Base-by-base conservation (phyloP, 2,888 invertebrate species). In the Synergus umbraculus region DNA sequence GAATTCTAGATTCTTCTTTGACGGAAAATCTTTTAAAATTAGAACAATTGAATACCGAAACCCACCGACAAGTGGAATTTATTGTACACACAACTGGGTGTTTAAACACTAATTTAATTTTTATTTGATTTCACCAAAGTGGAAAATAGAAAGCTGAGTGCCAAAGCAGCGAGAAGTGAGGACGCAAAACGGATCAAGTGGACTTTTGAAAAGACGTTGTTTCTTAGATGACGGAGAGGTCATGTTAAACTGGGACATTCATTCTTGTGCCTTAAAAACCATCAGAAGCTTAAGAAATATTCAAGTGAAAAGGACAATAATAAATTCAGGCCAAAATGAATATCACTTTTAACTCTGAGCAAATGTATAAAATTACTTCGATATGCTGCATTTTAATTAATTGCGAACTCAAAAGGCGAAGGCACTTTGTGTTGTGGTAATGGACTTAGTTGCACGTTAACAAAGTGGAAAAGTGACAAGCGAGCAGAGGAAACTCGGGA, bases 151-250 rank as follows among this genome's bases (percentile, higher is more conserved):
- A 44, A 67, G 13, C 46, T 4, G 0, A 67, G 22, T 13, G 22
- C 13, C 18, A 69, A 49, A 69, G 69, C 69, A 49, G 15, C 29
- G 69, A 69, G 43, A 67, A 67, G 49, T 49, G 49, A 49, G n/a
- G 22, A 54, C 49, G 49, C 37, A 49, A 54, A 69, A 54, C n/a
- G 49, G 69, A 69, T 69, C 37, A 69, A 54, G 37, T 69, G 49
- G 69, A 49, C n/a, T n/a, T 69, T 69, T 69, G 29, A 69, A 54
- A 49, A 29, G 69, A 49, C 49, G 69, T 49, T 66, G 37, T 49
- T 69, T 9, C 37, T 69, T 29, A 29, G 46, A 15, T 49, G 22
- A 49, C 46, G 15, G 37, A 49, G 15, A 69, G 69, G 13, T 69
- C 15, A 69, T 0, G 29, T 29, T 12, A 69, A 69, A 49, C 49